These are phyloP conservation scores for Lordiphosa collinella DNA, from an alignment of 1,140 invertebrate genomes.

Conservation along the genomic window DNA sequence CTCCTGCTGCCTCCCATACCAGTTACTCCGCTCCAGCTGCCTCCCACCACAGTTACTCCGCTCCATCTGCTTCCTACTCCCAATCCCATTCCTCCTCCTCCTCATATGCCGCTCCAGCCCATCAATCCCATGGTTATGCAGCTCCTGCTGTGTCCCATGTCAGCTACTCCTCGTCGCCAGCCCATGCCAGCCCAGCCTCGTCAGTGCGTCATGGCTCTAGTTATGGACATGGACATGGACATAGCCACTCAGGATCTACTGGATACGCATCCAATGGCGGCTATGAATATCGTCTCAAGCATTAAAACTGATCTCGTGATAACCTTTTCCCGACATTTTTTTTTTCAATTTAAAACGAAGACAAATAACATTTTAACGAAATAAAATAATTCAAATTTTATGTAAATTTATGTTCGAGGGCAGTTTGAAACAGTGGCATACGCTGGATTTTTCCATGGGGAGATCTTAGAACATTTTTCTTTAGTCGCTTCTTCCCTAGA, in stretches of 20 bases:
- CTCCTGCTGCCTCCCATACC: neutral
- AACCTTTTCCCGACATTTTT: too few relatives aligned
- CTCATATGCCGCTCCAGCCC: constrained; percentile 1
- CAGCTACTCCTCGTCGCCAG: constrained; percentile 23
- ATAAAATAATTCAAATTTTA: too few relatives aligned
- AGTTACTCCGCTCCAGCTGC: constrained; percentile 1
- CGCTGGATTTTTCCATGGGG: too few relatives aligned
- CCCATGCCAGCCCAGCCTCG: constrained; percentile 17
- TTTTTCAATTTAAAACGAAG: too few relatives aligned
- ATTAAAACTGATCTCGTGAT: constrained; percentile 14
- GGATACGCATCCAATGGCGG: constrained; percentile 49
- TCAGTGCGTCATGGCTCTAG: constrained; percentile 2
- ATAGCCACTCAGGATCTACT: constrained; percentile 15
- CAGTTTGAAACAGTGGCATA: too few relatives aligned
- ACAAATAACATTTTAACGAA: too few relatives aligned
- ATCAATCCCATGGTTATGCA: constrained; percentile 7
- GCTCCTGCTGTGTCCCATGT: constrained; percentile 25
- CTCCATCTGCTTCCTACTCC: constrained; percentile 1
- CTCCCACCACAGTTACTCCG: constrained; percentile 6
- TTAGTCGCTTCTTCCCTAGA: too few relatives aligned
- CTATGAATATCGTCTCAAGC: constrained; percentile 47
- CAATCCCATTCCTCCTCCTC: neutral
- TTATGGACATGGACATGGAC: constrained; percentile 4
- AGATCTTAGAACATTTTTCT: too few relatives aligned
- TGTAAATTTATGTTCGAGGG: too few relatives aligned